These are phyloP conservation scores for Chionodraco myersi DNA, from an alignment of 2,113 vertebrate genomes.

Conservation along the genomic window DNA sequence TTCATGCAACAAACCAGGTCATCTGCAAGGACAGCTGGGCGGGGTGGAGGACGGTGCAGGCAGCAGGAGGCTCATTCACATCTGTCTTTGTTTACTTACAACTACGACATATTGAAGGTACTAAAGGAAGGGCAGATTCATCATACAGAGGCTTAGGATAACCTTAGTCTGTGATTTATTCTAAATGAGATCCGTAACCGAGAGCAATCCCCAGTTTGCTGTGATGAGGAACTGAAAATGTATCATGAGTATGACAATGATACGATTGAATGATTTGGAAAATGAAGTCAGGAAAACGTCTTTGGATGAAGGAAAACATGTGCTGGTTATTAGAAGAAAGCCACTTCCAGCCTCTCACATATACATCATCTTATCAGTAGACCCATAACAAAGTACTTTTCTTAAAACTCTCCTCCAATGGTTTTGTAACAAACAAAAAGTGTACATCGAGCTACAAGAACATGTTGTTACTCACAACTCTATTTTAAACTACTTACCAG, in stretches of 20 bases:
- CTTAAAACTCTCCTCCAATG: not conserved
- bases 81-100: constrained; percentile 25
- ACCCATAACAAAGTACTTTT: not conserved
- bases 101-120: constrained; percentile 1
- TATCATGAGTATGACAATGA: not conserved
- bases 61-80: constrained; percentile 15
- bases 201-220: not conserved
- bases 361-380: not conserved
- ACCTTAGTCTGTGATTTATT: not conserved
- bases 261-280: not conserved
- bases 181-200: not conserved
- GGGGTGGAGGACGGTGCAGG: constrained; percentile 4
- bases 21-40: not conserved
- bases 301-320: not conserved
- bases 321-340: not conserved
- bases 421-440: not conserved
- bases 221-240: not conserved
- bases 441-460: not conserved
- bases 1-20: not conserved
- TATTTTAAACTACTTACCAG: not conserved
- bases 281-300: not conserved
- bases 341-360: not conserved
- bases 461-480: constrained; percentile 2
- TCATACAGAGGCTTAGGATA: not conserved
- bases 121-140: not conserved